phyloP scores from a whole-genome alignment of 2,113 vertebrate species.

The Microcebus griseorufus region DNA sequence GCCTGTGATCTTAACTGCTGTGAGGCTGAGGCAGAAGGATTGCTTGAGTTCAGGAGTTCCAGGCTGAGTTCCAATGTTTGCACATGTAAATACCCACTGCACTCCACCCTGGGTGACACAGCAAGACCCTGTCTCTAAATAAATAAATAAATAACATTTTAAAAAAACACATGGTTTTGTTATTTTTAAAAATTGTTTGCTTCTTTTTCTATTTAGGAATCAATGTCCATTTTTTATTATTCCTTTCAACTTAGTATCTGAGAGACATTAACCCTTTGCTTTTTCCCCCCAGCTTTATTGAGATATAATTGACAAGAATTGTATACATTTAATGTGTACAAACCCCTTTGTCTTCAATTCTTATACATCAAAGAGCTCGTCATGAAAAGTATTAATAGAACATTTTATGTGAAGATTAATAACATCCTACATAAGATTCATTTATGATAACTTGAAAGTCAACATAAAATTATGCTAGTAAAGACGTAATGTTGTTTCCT shows the following conservation, averaged over 20 bases:
- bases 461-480: constrained; percentile 51
- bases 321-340: not conserved
- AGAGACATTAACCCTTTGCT: constrained; percentile 32
- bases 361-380: constrained; percentile 45
- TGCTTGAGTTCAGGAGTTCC: not conserved
- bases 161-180: not conserved
- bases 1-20: not conserved
- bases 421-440: constrained; percentile 56
- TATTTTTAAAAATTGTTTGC: constrained; percentile 1
- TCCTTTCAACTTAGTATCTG: constrained; percentile 26
- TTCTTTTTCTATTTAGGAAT: not conserved
- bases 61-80: not conserved
- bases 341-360: constrained; percentile 13
- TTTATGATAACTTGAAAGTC: constrained; percentile 65
- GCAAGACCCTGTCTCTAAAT: not conserved
- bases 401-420: constrained; percentile 71
- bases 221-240: not conserved
- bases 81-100: not conserved
- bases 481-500: constrained; percentile 44
- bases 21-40: not conserved
- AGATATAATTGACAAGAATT: not conserved
- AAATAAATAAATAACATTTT: not conserved
- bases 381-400: constrained; percentile 30
- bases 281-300: not conserved
- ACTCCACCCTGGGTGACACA: not conserved